A percentile compares a stretch with the other conserved stretches of the same genome.
Evolutionary conservation across 1,140 invertebrate species (phyloP).

Genomic region (Rhagoletis zephyria): DNA sequence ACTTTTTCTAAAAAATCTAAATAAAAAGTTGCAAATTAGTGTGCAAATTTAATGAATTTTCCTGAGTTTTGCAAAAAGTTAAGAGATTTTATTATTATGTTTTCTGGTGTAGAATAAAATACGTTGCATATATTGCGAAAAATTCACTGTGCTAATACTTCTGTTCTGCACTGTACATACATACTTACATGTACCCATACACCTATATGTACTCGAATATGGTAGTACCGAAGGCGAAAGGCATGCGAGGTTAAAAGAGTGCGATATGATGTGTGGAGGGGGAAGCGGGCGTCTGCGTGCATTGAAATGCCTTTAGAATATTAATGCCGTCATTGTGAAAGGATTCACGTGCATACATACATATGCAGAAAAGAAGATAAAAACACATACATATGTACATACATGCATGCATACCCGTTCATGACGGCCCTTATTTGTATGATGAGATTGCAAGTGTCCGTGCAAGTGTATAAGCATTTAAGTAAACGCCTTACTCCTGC

Average conservation of each 20-base stretch:
- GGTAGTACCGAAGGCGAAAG: no score
- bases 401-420: not conserved
- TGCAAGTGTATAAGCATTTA: slow-evolving; percentile 3
- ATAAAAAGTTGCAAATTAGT: no score
- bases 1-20: no score
- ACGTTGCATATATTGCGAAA: no score
- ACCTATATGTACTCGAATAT: not conserved
- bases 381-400: not conserved
- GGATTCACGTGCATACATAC: not conserved
- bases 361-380: not conserved
- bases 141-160: no score
- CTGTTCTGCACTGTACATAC: no score
- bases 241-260: no score
- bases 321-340: not conserved
- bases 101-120: no score
- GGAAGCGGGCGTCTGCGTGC: not conserved
- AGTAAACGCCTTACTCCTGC: slow-evolving; percentile 4
- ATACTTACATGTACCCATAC: not conserved
- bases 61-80: no score
- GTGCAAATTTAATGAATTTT: no score
- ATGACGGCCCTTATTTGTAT: not conserved
- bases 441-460: not conserved
- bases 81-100: no score
- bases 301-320: slow-evolving; percentile 11
- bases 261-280: not conserved